A percentile compares a stretch with the other conserved stretches of the same genome.
Conservation (phyloP, 2,888 invertebrate species). For the Orthonevra nobilis region DNA sequence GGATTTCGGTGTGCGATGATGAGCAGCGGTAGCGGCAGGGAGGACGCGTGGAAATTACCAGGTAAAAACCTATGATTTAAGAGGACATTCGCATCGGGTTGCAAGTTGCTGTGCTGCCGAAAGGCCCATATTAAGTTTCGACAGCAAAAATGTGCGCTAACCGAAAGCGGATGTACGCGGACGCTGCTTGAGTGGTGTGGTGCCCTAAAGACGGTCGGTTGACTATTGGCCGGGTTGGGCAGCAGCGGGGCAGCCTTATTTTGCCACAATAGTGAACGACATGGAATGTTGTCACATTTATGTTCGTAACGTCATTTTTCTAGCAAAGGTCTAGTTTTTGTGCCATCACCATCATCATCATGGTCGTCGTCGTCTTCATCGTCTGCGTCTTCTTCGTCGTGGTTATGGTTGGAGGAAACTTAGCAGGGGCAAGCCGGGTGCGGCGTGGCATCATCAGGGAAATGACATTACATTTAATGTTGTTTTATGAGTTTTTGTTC, state of each 20-base stretch:
- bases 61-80: constrained; percentile 60
- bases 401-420: not conserved
- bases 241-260: constrained; percentile 29
- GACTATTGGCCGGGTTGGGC: not conserved
- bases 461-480: constrained; percentile 72
- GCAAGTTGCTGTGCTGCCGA: constrained; percentile 47
- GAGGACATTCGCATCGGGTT: constrained; percentile 59
- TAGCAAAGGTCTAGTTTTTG: constrained; percentile 72
- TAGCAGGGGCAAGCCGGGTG: not conserved
- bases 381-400: not conserved
- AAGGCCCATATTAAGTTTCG: constrained; percentile 64
- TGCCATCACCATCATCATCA: constrained; percentile 35
- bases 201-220: constrained; percentile 29
- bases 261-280: constrained; percentile 64
- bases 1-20: constrained; percentile 60
- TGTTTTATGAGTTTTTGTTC: constrained; percentile 72
- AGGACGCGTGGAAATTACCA: constrained; percentile 40
- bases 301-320: constrained; percentile 71
- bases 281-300: constrained; percentile 73
- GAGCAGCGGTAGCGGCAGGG: not conserved
- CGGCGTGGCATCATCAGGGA: constrained; percentile 55
- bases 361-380: constrained; percentile 16
- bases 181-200: constrained; percentile 6
- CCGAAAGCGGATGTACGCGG: constrained; percentile 39
- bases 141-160: constrained; percentile 52